Evolutionary conservation across 2,113 vertebrate species (phyloP), one percentile per base, ranked within the genome.

Genomic region (Passerina amoena): DNA sequence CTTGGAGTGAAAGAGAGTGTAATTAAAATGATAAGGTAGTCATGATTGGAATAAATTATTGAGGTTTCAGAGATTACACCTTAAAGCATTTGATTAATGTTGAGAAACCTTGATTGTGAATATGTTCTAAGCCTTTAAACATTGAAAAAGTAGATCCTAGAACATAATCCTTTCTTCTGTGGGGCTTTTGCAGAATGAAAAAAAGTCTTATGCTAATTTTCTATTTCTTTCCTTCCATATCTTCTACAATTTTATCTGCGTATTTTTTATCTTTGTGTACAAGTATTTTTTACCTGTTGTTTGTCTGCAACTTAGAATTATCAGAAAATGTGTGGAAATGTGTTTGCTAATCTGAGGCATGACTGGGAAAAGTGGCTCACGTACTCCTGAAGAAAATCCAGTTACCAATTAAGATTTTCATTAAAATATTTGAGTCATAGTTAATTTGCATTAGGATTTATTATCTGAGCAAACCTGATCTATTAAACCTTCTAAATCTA

Each of bases 371-470:
- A 96, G 75, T 48, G 53, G 44, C 35, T 37, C 11, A 63, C 25
- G 0, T 85, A 60, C 48, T 92, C 88, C 82, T 51, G 60, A 89
- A 72, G 38, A 79, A 72, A 50, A 94, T 90, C 76, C 85, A 40
- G 53, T 96, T 95, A 83, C 68, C 83, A 83, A 72, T 96, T 97
- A 95, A 90, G 30, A 84, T 97, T 97, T 97, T 96, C 82, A 71
- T 96, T 87, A 95, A 73, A 97, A 93, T 92, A 60, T 78, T 81
- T 90, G 76, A 96, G 69, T 95, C 87, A 84, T 28, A 82, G 83
- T 88, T 95, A 94, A 93, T 96, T 96, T 96, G 38, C 59, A 91
- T 85, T 93, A 56, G 66, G 35, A 85, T 97, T 92, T 96, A 91
- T 94, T 97, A 85, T 97, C 88, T 89, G 91, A 69, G 71, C 84